Percentiles rank a stretch among this genome's conserved stretches.
phyloP scores from a whole-genome alignment of 2,888 invertebrate species.

The Cephalotes varians region DNA sequence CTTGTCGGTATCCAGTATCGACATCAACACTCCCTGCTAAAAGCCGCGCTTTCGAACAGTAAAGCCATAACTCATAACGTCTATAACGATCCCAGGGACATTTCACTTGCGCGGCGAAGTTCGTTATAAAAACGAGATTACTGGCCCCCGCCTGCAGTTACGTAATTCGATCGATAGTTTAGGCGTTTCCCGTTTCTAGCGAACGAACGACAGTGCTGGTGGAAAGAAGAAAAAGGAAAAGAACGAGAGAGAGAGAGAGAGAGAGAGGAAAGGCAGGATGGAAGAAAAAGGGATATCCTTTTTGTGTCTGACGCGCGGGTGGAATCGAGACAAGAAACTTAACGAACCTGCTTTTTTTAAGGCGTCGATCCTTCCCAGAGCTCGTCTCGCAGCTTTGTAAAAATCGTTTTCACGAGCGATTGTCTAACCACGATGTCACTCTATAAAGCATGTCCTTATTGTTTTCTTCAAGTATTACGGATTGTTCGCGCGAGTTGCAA shows the following conservation, averaged over 20 bases:
- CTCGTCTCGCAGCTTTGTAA: conserved; percentile 36
- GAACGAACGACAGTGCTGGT: conserved; percentile 54
- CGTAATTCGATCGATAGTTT: conserved; percentile 78
- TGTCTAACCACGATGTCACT: conserved; percentile 33
- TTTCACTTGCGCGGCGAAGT: conserved; percentile 66
- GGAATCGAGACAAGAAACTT: conserved; percentile 53
- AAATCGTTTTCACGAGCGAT: conserved; percentile 46
- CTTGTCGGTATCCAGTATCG: conserved; percentile 2
- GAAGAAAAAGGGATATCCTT: conserved; percentile 39
- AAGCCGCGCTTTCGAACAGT: conserved; percentile 35
- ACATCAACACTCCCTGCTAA: conserved; percentile 6
- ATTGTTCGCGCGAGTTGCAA: neutral
- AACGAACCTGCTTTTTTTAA: conserved; percentile 48
- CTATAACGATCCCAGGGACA: conserved; percentile 57
- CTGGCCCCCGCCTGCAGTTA: conserved; percentile 67
- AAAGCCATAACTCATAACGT: conserved; percentile 38
- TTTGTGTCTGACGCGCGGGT: conserved; percentile 49
- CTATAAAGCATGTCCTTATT: neutral
- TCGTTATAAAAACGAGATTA: conserved; percentile 77
- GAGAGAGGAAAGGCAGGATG: conserved; percentile 16
- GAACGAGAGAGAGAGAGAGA: conserved; percentile 27
- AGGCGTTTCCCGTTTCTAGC: conserved; percentile 74
- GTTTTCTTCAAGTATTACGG: neutral
- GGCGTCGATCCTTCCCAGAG: conserved; percentile 42
- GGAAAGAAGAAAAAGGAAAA: conserved; percentile 33